A percentile compares a stretch with the other conserved stretches of the same genome.
phyloP scores from a whole-genome alignment of 1,140 invertebrate species.

The Euwallacea fornicatus region DNA sequence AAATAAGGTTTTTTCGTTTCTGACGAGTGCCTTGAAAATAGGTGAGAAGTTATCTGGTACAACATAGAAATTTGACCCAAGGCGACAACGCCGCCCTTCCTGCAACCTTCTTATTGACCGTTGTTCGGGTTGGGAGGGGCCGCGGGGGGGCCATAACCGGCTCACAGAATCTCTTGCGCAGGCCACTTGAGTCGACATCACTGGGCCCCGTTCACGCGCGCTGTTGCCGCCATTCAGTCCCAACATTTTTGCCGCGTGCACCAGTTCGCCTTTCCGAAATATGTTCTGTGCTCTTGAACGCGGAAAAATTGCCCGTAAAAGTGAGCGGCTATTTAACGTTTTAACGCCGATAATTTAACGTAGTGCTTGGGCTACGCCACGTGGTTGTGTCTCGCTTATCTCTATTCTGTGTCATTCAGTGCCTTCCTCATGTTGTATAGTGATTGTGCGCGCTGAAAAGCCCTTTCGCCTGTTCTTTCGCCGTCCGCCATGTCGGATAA shows the following conservation, averaged over 20 bases:
- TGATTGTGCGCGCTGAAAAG: conserved; percentile 30
- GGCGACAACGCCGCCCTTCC: conserved; percentile 14
- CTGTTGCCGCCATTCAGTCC: conserved; percentile 52
- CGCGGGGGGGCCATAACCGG: conserved; percentile 36
- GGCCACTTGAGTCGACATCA: conserved; percentile 44
- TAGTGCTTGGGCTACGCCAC: conserved; percentile 22
- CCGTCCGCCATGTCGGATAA: conserved; percentile 51
- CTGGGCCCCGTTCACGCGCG: conserved; percentile 50
- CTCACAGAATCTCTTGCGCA: conserved; percentile 50
- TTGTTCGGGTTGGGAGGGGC: conserved; percentile 34
- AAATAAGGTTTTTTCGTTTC: no score
- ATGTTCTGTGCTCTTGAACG: conserved; percentile 6
- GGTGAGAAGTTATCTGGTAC: no score
- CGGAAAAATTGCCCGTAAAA: conserved; percentile 35
- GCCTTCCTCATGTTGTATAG: background rate
- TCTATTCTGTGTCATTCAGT: conserved; percentile 6
- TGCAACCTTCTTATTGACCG: conserved; percentile 45
- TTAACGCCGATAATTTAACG: conserved; percentile 24
- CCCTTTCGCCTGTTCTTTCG: conserved; percentile 11
- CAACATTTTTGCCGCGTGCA: conserved; percentile 44
- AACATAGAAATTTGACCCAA: no score
- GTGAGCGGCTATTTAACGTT: conserved; percentile 37
- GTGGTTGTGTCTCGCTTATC: conserved; percentile 21
- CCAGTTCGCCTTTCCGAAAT: conserved; percentile 21
- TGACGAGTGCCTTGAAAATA: no score